Evolutionary conservation across 2,113 vertebrate species (phyloP).

Genomic region (Phyllostomus hastatus): DNA sequence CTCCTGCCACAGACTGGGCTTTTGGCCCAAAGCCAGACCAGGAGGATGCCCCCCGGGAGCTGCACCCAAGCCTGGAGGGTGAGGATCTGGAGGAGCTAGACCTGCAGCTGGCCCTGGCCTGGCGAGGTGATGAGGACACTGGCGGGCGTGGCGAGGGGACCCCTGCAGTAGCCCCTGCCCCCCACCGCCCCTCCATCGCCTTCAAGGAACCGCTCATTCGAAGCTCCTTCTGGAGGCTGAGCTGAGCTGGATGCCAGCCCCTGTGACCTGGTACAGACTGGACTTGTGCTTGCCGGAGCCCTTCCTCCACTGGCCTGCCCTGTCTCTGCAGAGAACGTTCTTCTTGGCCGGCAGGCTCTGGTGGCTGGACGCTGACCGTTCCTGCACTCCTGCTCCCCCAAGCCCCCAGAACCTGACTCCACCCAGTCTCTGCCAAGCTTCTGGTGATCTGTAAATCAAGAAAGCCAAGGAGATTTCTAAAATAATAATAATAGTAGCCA

Average conservation of each 20-base stretch:
- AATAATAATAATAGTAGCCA: rapidly evolving
- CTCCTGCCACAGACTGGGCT: constrained; percentile 82
- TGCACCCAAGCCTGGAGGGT: constrained; percentile 49
- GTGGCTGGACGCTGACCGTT: rapidly evolving
- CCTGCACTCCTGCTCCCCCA: no score
- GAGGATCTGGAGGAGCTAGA: constrained; percentile 75
- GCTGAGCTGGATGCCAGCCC: neutral
- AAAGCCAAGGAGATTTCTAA: neutral
- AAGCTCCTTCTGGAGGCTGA: constrained; percentile 11
- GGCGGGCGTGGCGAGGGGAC: rapidly evolving
- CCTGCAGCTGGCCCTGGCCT: constrained; percentile 71
- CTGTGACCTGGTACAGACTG: rapidly evolving
- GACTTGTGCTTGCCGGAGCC: rapidly evolving
- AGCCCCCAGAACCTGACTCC: neutral
- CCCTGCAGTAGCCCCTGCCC: rapidly evolving
- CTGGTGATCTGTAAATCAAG: neutral
- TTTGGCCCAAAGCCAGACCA: constrained; percentile 89
- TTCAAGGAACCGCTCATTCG: neutral
- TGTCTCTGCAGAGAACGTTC: rapidly evolving
- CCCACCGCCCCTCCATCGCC: constrained; percentile 49
- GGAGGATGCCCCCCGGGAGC: constrained; percentile 78
- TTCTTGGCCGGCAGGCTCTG: neutral
- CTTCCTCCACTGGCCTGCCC: neutral
- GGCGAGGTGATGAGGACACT: neutral
- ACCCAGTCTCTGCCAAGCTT: neutral